phyloP scores from a whole-genome alignment of 2,888 invertebrate species.

The Aphodius sticticus region DNA sequence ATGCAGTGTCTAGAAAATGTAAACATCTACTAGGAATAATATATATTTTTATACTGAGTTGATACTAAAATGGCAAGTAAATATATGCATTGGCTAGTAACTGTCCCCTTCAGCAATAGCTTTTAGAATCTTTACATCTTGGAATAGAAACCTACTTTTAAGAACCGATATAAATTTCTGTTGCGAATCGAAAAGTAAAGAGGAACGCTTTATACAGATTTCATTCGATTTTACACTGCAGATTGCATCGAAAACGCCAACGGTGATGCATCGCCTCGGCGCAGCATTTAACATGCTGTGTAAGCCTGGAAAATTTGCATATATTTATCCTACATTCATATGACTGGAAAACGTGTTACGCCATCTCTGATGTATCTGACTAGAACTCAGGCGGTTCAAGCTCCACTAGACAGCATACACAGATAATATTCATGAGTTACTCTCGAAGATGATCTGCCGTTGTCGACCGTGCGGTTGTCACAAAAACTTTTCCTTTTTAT shows the following conservation, averaged over 20 bases:
- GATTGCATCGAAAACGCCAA: not conserved
- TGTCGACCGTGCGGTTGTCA: not conserved
- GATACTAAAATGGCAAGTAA: too few relatives aligned
- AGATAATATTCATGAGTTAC: not conserved
- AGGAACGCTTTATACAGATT: too few relatives aligned
- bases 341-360: not conserved
- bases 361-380: not conserved
- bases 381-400: not conserved
- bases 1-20: too few relatives aligned
- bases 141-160: too few relatives aligned
- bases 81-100: too few relatives aligned
- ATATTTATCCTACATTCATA: not conserved
- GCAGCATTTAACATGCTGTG: not conserved
- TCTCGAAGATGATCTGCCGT: not conserved
- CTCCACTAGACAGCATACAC: not conserved
- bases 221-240: too few relatives aligned
- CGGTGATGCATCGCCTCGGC: not conserved
- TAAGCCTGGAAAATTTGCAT: not conserved
- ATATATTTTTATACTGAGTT: too few relatives aligned
- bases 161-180: too few relatives aligned
- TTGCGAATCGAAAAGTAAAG: too few relatives aligned
- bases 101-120: too few relatives aligned
- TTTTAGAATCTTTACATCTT: too few relatives aligned
- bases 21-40: too few relatives aligned
- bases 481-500: not conserved